A percentile compares a stretch with the other conserved stretches of the same genome.
Conservation (phyloP, 2,888 invertebrate species). For the Stramonita haemastoma region DNA sequence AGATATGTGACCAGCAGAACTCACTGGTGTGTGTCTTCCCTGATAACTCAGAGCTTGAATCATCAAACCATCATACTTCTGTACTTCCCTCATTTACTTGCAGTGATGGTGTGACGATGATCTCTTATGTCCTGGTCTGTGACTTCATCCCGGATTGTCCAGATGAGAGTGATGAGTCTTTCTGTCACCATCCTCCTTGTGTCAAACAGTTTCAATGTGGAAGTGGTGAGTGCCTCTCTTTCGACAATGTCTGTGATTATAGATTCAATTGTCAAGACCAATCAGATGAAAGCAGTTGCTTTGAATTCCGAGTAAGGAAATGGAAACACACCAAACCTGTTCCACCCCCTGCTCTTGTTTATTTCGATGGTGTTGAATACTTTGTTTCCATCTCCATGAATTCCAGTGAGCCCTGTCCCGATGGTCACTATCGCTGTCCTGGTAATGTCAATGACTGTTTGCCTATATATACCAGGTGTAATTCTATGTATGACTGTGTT, state of each 20-base stretch:
- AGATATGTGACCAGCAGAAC: background rate
- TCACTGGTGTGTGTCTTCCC: background rate
- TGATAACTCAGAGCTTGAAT: background rate
- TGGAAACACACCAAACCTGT: background rate
- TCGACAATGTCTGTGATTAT: background rate
- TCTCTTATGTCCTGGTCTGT: background rate
- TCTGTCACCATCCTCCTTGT: background rate
- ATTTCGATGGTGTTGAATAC: background rate
- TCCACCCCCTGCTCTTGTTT: background rate
- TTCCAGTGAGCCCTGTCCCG: background rate
- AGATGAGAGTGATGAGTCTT: background rate
- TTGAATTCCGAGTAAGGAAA: background rate
- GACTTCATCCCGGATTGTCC: background rate
- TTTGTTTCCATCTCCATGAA: background rate
- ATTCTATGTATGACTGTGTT: background rate
- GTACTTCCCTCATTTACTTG: background rate
- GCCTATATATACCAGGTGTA: background rate
- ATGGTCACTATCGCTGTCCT: background rate
- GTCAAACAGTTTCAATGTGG: background rate
- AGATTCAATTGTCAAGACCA: background rate
- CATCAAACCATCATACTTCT: background rate
- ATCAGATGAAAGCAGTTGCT: background rate
- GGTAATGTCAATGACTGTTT: background rate
- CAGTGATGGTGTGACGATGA: background rate
- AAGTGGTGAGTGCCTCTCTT: background rate